phyloP scores from a whole-genome alignment of 2,888 invertebrate genomes.

The Amiota communis region DNA sequence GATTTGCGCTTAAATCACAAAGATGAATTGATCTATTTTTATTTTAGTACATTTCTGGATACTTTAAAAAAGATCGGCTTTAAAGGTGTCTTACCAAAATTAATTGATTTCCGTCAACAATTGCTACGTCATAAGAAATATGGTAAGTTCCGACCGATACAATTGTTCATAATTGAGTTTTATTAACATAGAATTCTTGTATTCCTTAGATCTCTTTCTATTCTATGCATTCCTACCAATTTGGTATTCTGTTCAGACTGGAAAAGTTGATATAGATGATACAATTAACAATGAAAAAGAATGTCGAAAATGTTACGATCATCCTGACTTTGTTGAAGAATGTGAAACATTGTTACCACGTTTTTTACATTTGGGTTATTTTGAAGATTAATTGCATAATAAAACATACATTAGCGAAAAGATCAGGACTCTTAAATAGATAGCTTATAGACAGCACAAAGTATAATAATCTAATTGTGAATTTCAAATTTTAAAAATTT shows the following conservation, averaged over 20 bases:
- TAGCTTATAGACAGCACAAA: too few species aligned
- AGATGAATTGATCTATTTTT: slow-evolving; percentile 51
- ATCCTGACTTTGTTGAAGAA: slow-evolving; percentile 31
- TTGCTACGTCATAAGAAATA: slow-evolving; percentile 44
- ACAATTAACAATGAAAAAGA: slow-evolving; percentile 13
- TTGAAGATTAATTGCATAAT: slow-evolving; percentile 26
- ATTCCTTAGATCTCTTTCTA: slow-evolving; percentile 34
- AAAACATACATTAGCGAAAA: too few species aligned
- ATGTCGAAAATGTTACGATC: slow-evolving; percentile 27
- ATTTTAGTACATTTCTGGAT: slow-evolving; percentile 47
- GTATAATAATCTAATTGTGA: too few species aligned
- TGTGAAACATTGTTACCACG: slow-evolving; percentile 34
- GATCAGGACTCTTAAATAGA: too few species aligned
- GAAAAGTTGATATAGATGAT: slow-evolving; percentile 25
- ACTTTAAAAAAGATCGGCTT: slow-evolving; percentile 48
- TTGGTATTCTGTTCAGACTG: slow-evolving; percentile 26
- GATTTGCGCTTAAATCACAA: slow-evolving; percentile 42
- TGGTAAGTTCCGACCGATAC: slow-evolving; percentile 40
- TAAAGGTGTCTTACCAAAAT: slow-evolving; percentile 46
- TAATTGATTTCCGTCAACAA: slow-evolving; percentile 47
- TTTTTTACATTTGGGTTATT: slow-evolving; percentile 40
- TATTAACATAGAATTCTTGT: neutral
- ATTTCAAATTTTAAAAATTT: too few species aligned
- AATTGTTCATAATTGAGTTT: neutral
- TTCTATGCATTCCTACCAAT: slow-evolving; percentile 38